Conservation (phyloP, 2,888 invertebrate species). For the Melangyna quadrimaculata region DNA sequence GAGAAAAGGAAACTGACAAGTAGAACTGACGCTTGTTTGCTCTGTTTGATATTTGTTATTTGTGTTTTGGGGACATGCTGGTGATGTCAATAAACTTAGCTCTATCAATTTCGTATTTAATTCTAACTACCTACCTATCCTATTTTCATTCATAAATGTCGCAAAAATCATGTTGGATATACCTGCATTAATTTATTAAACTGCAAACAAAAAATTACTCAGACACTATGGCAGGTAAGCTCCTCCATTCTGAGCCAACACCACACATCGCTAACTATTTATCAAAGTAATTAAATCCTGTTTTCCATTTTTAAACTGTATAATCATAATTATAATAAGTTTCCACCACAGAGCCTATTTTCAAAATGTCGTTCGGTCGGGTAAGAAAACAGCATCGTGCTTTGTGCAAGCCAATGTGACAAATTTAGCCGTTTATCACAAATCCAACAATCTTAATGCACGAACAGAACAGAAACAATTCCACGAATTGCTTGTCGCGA, state of each 20-base stretch:
- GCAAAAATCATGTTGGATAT: too few relatives aligned
- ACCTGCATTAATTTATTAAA: not conserved
- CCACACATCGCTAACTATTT: not conserved
- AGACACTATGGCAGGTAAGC: not conserved
- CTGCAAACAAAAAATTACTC: not conserved
- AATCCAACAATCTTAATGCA: not conserved
- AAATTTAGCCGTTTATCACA: conserved; percentile 16
- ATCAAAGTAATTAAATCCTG: not conserved
- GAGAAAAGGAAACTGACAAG: too few relatives aligned
- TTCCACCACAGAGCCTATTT: not conserved
- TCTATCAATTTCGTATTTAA: too few relatives aligned
- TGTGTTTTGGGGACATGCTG: too few relatives aligned
- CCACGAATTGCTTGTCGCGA: conserved; percentile 20
- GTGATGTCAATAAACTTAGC: too few relatives aligned
- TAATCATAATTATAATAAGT: not conserved
- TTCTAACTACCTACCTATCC: too few relatives aligned
- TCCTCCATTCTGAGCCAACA: not conserved
- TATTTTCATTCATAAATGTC: too few relatives aligned
- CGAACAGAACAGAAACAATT: not conserved
- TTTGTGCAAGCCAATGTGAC: conserved; percentile 4
- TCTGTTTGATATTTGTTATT: too few relatives aligned
- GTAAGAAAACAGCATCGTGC: not conserved
- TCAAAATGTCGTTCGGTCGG: not conserved
- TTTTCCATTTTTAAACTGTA: not conserved
- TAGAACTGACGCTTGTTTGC: too few relatives aligned